Conservation (phyloP, 2,888 invertebrate genomes). For the Aproaerema taeniolella region DNA sequence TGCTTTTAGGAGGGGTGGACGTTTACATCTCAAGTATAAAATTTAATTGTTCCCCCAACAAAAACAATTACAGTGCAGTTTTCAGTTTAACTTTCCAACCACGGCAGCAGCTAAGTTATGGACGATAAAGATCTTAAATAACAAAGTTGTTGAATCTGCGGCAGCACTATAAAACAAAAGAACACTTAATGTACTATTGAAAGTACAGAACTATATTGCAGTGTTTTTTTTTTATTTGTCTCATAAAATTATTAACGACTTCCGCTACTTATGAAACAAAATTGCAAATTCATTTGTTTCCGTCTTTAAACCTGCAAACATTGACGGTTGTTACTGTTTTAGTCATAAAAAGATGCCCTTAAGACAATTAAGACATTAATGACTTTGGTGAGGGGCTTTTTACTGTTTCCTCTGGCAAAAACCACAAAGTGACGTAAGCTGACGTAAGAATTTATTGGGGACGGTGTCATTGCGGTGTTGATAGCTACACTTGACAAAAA, state of each 20-base stretch:
- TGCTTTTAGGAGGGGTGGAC: conserved; percentile 5
- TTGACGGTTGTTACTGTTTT: background rate
- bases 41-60: conserved; percentile 6
- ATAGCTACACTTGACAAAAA: too few relatives aligned
- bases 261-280: background rate
- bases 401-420: background rate
- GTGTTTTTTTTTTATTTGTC: too few relatives aligned
- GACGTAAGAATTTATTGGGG: background rate
- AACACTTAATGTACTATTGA: too few relatives aligned
- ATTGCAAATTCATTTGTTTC: conserved; percentile 10
- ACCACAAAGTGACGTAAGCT: conserved; percentile 1
- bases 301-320: conserved; percentile 3
- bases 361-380: conserved; percentile 22
- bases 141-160: background rate
- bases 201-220: too few relatives aligned
- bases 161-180: too few relatives aligned
- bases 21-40: conserved; percentile 7
- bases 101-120: too few relatives aligned
- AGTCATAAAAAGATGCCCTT: conserved; percentile 10
- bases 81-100: background rate
- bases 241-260: background rate
- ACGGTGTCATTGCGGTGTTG: background rate
- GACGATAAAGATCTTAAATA: too few relatives aligned
- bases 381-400: conserved; percentile 16
- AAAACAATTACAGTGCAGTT: conserved; percentile 20